These are phyloP conservation scores for Lasiurus borealis DNA, from an alignment of 2,113 vertebrate genomes.

Conservation along the genomic window DNA sequence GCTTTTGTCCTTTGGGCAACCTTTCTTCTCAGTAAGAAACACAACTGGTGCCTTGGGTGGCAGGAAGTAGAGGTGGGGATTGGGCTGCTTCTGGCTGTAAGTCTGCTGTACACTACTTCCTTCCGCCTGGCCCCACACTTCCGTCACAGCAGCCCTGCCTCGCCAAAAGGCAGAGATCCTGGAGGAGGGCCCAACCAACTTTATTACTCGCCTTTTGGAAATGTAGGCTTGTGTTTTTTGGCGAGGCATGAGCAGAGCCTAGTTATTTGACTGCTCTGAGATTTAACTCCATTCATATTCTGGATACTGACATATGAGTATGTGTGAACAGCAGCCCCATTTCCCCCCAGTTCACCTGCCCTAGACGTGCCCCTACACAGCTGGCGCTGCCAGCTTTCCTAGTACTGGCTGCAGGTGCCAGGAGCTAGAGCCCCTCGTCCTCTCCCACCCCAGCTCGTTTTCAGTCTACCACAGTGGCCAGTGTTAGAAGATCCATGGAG, in stretches of 20 bases:
- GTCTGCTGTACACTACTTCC: constrained; percentile 16
- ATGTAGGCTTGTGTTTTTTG: constrained; percentile 63
- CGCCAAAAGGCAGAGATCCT: constrained; percentile 51
- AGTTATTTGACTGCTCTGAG: constrained; percentile 38
- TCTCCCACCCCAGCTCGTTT: not conserved
- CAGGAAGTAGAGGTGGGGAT: not conserved
- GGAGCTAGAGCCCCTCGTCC: not conserved
- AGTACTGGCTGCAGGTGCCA: not conserved
- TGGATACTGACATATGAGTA: not conserved
- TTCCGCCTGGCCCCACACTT: constrained; percentile 44
- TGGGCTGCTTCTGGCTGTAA: not conserved
- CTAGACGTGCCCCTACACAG: not conserved
- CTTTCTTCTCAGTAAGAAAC: constrained; percentile 54
- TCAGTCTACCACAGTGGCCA: not conserved
- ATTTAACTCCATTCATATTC: constrained; percentile 23
- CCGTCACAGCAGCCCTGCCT: constrained; percentile 21
- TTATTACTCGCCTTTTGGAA: constrained; percentile 63
- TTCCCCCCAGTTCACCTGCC: not conserved
- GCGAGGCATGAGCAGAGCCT: constrained; percentile 32
- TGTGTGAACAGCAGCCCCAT: constrained; percentile 15
- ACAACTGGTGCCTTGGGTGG: not conserved
- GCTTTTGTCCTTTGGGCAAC: constrained; percentile 50
- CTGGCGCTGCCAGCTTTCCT: not conserved
- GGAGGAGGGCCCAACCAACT: constrained; percentile 22
- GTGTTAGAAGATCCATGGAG: not conserved